These are phyloP conservation scores for Microtus oregoni DNA, from an alignment of 2,113 vertebrate genomes.

Conservation along the genomic window DNA sequence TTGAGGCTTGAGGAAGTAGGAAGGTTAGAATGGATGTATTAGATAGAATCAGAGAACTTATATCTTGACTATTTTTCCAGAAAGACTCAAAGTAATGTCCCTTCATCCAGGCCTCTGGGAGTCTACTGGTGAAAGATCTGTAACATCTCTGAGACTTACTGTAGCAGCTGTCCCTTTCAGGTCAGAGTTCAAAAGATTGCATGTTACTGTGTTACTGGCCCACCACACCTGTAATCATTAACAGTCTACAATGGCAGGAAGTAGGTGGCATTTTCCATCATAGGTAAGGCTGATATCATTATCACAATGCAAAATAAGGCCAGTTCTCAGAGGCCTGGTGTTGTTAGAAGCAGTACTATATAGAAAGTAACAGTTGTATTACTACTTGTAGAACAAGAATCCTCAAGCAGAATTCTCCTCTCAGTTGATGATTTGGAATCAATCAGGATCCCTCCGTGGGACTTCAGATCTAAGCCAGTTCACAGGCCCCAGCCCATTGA, in stretches of 20 bases:
- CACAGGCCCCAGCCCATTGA: not conserved
- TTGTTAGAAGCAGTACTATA: not conserved
- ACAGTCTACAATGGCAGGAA: not conserved
- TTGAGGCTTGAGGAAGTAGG: not conserved
- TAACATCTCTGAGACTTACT: not conserved
- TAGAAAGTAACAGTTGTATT: not conserved
- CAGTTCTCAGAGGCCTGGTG: not conserved
- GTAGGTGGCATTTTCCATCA: not conserved
- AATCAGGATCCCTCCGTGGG: not conserved
- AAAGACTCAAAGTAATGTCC: not conserved
- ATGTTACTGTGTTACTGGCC: not conserved
- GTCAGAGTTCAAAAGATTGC: not conserved
- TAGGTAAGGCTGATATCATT: not conserved
- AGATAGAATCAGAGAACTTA: not conserved
- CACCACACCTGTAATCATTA: not conserved
- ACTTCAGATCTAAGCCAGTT: not conserved
- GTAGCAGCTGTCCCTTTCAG: not conserved
- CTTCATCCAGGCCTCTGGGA: not conserved
- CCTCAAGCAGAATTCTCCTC: not conserved
- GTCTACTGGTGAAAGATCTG: not conserved
- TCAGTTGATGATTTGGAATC: not conserved
- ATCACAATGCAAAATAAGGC: not conserved
- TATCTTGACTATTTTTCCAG: not conserved
- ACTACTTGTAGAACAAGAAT: not conserved
- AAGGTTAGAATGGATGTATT: not conserved